Evolutionary conservation across 2,888 invertebrate genomes (phyloP).

Genomic region (Calliphora vomitoria): DNA sequence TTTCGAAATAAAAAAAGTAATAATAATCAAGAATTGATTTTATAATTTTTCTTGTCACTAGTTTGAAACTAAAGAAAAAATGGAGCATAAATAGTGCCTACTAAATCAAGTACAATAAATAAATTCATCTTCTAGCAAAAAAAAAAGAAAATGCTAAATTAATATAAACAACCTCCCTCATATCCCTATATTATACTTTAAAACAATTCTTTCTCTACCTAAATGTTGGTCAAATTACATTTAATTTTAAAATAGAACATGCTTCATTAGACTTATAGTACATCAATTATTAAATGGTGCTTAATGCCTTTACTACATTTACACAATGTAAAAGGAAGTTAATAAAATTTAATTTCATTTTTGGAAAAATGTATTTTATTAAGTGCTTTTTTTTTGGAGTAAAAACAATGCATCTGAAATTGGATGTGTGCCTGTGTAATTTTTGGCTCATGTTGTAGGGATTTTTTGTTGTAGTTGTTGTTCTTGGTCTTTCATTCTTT

Average conservation of each 20-base stretch:
- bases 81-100: background rate
- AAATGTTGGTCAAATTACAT: background rate
- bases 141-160: too few relatives aligned
- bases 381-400: background rate
- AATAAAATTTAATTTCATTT: background rate
- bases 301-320: background rate
- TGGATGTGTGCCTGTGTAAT: background rate
- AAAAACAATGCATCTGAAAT: background rate
- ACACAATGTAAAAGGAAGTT: background rate
- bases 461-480: background rate
- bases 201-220: background rate
- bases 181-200: background rate
- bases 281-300: background rate
- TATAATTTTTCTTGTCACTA: background rate
- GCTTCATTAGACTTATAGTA: background rate
- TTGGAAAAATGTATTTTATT: background rate
- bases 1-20: background rate
- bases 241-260: background rate
- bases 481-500: background rate
- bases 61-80: background rate
- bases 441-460: conserved; percentile 34
- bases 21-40: background rate
- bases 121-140: background rate
- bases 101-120: background rate
- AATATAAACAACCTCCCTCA: background rate